phyloP scores from a whole-genome alignment of 2,888 invertebrate genomes.

The Acrobasis suavella region DNA sequence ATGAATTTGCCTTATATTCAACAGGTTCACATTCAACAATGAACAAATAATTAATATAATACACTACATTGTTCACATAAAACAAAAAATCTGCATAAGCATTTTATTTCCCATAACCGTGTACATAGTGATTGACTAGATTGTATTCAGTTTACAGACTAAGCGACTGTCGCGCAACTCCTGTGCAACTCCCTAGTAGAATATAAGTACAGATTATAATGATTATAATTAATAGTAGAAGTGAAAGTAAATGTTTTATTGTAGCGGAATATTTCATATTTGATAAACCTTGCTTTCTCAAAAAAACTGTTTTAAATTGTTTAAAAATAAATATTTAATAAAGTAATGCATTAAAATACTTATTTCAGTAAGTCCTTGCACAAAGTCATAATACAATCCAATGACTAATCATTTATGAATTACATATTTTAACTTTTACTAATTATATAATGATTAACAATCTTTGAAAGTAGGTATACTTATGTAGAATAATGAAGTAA shows the following conservation, averaged over 20 bases:
- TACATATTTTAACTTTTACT: too few species aligned
- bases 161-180: neutral
- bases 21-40: slow-evolving; percentile 49
- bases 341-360: too few species aligned
- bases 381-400: too few species aligned
- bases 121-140: slow-evolving; percentile 18
- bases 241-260: neutral
- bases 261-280: neutral
- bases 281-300: neutral
- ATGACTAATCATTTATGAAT: too few species aligned
- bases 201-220: neutral
- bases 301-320: neutral
- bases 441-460: too few species aligned
- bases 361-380: too few species aligned
- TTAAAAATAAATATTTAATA: neutral
- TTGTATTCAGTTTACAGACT: neutral
- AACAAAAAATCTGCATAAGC: slow-evolving; percentile 21
- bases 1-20: slow-evolving; percentile 54
- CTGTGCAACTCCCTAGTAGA: neutral
- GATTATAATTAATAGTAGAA: neutral
- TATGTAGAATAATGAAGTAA: too few species aligned
- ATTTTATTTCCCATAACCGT: slow-evolving; percentile 22
- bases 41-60: slow-evolving; percentile 41
- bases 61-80: slow-evolving; percentile 31
- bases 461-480: too few species aligned